phyloP scores from a whole-genome alignment of 2,888 invertebrate genomes.

The Plagodis dolabraria region DNA sequence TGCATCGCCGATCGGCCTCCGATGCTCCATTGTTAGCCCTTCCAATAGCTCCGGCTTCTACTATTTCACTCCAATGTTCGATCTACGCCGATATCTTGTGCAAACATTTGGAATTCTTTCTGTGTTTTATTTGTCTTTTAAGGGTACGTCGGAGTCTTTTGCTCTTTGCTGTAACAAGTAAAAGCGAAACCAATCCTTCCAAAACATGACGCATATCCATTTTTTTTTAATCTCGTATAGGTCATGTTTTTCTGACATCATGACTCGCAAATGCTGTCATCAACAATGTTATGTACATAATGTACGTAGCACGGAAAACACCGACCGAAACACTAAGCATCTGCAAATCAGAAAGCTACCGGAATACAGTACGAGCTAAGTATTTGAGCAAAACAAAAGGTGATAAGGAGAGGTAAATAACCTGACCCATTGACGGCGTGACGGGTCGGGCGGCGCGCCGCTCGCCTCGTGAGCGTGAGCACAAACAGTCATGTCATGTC shows the following conservation, averaged over 20 bases:
- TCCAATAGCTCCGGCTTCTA: conserved; percentile 71
- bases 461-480: conserved; percentile 45
- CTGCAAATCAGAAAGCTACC: conserved; percentile 35
- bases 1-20: conserved; percentile 81
- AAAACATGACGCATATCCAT: conserved; percentile 6
- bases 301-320: neutral
- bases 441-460: conserved; percentile 49
- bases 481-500: conserved; percentile 46
- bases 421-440: conserved; percentile 80
- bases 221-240: neutral
- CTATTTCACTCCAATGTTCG: conserved; percentile 72
- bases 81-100: conserved; percentile 67
- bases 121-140: conserved; percentile 38
- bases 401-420: conserved; percentile 84
- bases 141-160: conserved; percentile 23
- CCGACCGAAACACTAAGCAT: conserved; percentile 13
- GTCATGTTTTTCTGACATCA: conserved; percentile 5
- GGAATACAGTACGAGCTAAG: conserved; percentile 62
- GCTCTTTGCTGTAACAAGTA: conserved; percentile 23
- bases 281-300: conserved; percentile 10
- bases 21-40: conserved; percentile 79
- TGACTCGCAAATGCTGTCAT: conserved; percentile 4
- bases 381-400: conserved; percentile 83
- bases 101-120: conserved; percentile 58
- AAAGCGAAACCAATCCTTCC: conserved; percentile 21